Percentiles rank a stretch among this genome's conserved stretches.
Evolutionary conservation across 2,888 invertebrate species (phyloP).

Genomic region (Timema cristinae): DNA sequence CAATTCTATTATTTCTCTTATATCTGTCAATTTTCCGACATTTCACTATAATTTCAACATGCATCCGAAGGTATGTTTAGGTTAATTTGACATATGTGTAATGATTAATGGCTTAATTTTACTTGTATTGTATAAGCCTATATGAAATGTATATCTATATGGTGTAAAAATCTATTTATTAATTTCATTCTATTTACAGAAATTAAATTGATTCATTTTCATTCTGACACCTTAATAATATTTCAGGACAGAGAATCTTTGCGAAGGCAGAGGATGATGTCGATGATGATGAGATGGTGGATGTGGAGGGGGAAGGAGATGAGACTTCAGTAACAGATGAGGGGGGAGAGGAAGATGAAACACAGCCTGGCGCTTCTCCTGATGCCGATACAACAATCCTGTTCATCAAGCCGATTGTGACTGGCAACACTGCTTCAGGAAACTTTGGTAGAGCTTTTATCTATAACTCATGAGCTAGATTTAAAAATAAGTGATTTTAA

Average conservation of each 20-base stretch:
- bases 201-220: too few species aligned
- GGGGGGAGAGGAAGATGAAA: conserved; percentile 53
- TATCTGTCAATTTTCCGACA: too few species aligned
- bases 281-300: conserved; percentile 45
- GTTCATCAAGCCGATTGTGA: conserved; percentile 74
- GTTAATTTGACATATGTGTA: too few species aligned
- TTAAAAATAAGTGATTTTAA: too few species aligned
- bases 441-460: conserved; percentile 55
- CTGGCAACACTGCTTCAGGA: conserved; percentile 47
- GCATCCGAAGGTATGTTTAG: too few species aligned
- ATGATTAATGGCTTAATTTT: too few species aligned
- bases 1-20: too few species aligned
- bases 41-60: too few species aligned
- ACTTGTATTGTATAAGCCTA: too few species aligned
- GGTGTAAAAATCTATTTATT: too few species aligned
- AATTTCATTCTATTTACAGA: too few species aligned
- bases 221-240: conserved; percentile 2
- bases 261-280: conserved; percentile 58
- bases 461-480: neutral
- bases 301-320: conserved; percentile 56
- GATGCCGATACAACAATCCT: conserved; percentile 88
- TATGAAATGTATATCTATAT: too few species aligned
- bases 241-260: conserved; percentile 50
- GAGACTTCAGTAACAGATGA: conserved; percentile 47
- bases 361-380: conserved; percentile 65